phyloP scores from a whole-genome alignment of 1,140 invertebrate species.

The Panulirus ornatus region DNA sequence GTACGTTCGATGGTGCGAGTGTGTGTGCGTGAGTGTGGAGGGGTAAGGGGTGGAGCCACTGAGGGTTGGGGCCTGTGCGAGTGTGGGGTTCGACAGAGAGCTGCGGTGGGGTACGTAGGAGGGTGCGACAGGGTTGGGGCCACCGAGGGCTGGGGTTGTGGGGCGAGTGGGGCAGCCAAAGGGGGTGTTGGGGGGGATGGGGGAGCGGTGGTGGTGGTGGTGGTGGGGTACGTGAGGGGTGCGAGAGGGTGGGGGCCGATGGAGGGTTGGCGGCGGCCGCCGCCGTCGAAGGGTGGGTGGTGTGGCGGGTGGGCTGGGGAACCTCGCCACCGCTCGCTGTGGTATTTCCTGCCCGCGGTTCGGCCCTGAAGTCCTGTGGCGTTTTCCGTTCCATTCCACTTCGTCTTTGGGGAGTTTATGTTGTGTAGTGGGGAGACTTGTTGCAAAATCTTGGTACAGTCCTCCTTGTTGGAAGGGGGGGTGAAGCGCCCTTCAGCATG shows the following conservation, averaged over 20 bases:
- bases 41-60: neutral
- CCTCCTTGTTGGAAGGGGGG: no score
- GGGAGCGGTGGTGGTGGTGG: neutral
- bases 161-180: neutral
- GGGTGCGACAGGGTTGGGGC: neutral
- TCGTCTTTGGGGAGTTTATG: neutral
- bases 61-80: neutral
- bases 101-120: neutral
- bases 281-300: neutral
- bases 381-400: conserved; percentile 54
- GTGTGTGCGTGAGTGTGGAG: neutral
- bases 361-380: neutral
- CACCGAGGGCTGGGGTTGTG: neutral
- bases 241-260: neutral
- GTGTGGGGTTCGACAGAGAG: neutral
- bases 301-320: neutral
- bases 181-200: no score
- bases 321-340: neutral
- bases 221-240: neutral
- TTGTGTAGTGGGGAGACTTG: conserved; percentile 8
- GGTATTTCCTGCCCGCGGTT: conserved; percentile 53
- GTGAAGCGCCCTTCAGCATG: no score
- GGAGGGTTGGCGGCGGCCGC: neutral
- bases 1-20: neutral
- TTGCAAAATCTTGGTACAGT: no score